Conservation (phyloP, 2,113 vertebrate genomes). For the Candoia aspera region DNA sequence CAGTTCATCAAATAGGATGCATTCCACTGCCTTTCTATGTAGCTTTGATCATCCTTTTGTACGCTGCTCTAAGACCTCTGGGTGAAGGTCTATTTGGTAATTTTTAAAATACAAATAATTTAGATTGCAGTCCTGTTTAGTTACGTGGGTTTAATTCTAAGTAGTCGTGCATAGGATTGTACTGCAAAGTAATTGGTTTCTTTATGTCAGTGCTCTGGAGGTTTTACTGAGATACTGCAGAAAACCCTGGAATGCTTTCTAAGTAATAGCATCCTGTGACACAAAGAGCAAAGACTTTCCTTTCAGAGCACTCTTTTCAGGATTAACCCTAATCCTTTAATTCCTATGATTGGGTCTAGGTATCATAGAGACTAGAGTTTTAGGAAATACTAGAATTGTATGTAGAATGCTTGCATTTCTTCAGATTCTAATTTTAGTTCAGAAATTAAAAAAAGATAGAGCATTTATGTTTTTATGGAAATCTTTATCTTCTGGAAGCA, state of each 20-base stretch:
- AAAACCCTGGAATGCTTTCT: neutral
- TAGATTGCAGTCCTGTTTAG: neutral
- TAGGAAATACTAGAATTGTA: constrained; percentile 16
- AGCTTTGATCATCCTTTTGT: neutral
- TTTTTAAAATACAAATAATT: neutral
- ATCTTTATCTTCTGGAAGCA: constrained; percentile 28
- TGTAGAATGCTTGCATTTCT: constrained; percentile 43
- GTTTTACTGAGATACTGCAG: neutral
- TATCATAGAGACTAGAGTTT: constrained; percentile 26
- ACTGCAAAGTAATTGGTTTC: neutral
- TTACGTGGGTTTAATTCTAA: neutral
- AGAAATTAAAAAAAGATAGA: constrained; percentile 33
- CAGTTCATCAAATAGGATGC: neutral
- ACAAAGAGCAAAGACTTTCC: neutral
- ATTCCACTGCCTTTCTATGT: neutral
- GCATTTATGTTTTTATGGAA: constrained; percentile 52
- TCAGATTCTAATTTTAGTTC: constrained; percentile 41
- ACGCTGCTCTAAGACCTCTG: neutral
- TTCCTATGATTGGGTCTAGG: constrained; percentile 4
- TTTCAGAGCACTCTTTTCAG: constrained; percentile 41
- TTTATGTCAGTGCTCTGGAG: neutral
- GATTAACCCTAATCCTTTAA: constrained; percentile 46
- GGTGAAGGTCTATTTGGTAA: neutral
- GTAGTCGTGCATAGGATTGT: neutral
- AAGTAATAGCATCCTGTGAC: neutral